Evolutionary conservation across 2,888 invertebrate species (phyloP), one percentile per base, ranked within the genome.

Genomic region (Plagodis dolabraria): DNA sequence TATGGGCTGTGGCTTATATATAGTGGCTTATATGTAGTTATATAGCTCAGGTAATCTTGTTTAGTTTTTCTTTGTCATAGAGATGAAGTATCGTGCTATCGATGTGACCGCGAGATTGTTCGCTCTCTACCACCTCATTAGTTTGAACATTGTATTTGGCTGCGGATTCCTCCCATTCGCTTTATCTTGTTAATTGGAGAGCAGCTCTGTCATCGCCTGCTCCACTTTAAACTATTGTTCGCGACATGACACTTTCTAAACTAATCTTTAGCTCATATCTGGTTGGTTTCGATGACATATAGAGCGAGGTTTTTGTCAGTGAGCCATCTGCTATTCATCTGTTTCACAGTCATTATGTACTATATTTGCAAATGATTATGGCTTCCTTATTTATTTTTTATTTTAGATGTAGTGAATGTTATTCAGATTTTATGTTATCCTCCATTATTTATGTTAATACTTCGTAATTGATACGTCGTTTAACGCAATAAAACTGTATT

Each of bases 171-270:
- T 74, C 73, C 71, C 71, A 74, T 77, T 75, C 76, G 67, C 68
- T 74, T 70, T 71, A 73, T 81, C 79, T 83, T 75, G 80, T 82
- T 85, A 83, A 85, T 84, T 83, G 82, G 77, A 79, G 77, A 79
- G 76, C 76, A 75, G 75, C 79, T 76, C 75, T 78, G 79, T 77
- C 76, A 75, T 67, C 65, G 60, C 53, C 58, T 60, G 82, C 82
- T 83, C 87, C 70, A 85, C 80, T 85, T 83, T 77, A 72, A 70
- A 71, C 82, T 74, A 87, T 89, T 87, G 88, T 89, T 86, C 75
- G 74, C 75, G 74, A 75, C 75, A 82, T 81, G 83, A 87, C 89
- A 89, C 90, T 89, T 89, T 89, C 90, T 84, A 86, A 80, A 81
- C 74, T 83, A 85, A 89, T 86, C 86, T 82, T 67, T 68, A 67